phyloP scores from a whole-genome alignment of 2,888 invertebrate species.

The Alloscopus bannaensis region DNA sequence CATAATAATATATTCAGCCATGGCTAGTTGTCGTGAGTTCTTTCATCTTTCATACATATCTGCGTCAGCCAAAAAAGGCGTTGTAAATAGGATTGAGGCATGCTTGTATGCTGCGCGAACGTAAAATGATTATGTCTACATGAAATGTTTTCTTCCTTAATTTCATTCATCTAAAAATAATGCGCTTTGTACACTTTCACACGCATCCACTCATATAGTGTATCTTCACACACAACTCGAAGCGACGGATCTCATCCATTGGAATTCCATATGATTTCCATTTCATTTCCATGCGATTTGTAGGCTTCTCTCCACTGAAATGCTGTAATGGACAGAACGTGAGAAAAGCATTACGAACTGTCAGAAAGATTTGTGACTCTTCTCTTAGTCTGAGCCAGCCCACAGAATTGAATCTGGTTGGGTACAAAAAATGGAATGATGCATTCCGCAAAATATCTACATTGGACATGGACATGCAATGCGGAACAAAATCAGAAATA shows the following conservation, averaged over 20 bases:
- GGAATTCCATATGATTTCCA: not conserved
- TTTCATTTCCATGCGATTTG: not conserved
- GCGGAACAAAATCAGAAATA: too few relatives aligned
- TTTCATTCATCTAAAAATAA: constrained; percentile 38
- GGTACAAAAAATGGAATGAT: constrained; percentile 37
- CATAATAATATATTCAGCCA: not conserved
- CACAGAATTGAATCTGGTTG: constrained; percentile 44
- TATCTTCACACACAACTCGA: not conserved
- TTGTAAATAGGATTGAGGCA: not conserved
- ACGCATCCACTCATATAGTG: not conserved
- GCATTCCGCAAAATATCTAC: too few relatives aligned
- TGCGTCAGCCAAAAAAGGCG: not conserved
- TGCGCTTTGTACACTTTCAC: not conserved
- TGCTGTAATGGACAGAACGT: constrained; percentile 57
- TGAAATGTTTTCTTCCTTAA: constrained; percentile 40
- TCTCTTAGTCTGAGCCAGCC: constrained; percentile 27
- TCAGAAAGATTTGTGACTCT: constrained; percentile 62
- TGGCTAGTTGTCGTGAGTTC: not conserved
- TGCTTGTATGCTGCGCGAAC: not conserved
- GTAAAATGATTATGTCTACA: constrained; percentile 41
- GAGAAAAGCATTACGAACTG: constrained; percentile 61
- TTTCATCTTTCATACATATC: not conserved
- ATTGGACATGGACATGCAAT: too few relatives aligned
- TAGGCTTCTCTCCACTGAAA: not conserved
- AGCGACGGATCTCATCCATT: not conserved